phyloP scores from a whole-genome alignment of 2,113 vertebrate species.

The Daphoenositta chrysoptera region DNA sequence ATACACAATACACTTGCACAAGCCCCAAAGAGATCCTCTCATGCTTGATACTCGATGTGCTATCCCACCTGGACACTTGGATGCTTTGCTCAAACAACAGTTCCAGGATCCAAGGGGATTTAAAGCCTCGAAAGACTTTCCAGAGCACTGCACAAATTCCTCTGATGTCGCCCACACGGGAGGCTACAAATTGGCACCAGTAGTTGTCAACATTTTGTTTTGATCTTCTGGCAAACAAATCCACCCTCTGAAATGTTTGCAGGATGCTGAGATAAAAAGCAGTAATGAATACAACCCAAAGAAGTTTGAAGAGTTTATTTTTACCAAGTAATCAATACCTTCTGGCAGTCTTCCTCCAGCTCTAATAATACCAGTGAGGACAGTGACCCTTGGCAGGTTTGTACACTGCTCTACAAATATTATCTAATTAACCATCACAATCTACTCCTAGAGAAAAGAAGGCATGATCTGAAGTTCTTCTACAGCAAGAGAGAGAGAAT shows the following conservation, averaged over 20 bases:
- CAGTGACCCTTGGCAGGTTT: neutral
- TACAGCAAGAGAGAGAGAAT: neutral
- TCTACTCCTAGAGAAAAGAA: neutral
- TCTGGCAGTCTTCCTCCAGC: conserved; percentile 9
- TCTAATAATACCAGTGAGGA: neutral
- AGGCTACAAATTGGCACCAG: conserved; percentile 24
- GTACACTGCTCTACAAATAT: neutral
- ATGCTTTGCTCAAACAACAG: neutral
- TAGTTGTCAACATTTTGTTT: conserved; percentile 33
- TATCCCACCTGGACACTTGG: neutral
- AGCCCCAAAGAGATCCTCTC: neutral
- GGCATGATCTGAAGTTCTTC: neutral
- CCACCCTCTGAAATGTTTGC: conserved; percentile 34
- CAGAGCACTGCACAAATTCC: neutral
- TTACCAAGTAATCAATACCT: conserved; percentile 43
- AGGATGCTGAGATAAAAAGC: conserved; percentile 11
- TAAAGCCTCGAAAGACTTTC: neutral
- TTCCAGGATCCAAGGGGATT: neutral
- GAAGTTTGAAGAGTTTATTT: conserved; percentile 40
- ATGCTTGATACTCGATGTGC: neutral
- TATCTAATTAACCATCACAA: neutral
- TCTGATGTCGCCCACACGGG: neutral
- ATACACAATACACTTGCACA: neutral
- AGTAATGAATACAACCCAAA: neutral
- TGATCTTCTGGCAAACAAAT: conserved; percentile 51